Evolutionary conservation across 2,888 invertebrate genomes (phyloP).

Genomic region (Thereva nobilitata): DNA sequence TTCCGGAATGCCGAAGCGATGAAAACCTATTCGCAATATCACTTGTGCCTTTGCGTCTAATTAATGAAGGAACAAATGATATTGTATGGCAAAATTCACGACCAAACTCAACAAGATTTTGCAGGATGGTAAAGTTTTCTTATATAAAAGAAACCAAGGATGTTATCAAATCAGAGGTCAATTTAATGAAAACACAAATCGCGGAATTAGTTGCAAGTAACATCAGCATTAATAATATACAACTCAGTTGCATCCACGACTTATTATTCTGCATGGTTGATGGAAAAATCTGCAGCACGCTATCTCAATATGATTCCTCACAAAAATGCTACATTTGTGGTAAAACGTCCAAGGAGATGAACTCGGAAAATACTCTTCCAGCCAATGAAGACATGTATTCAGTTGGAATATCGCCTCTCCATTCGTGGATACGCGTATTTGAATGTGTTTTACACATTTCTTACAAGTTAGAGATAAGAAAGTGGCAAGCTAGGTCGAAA

Average conservation of each 20-base stretch:
- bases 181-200: background rate
- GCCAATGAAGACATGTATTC: too few species aligned
- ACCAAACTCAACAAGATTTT: background rate
- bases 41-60: background rate
- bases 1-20: background rate
- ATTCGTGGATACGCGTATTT: too few species aligned
- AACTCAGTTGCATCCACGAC: background rate
- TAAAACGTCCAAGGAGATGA: too few species aligned
- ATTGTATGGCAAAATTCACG: background rate
- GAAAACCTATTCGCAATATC: conserved; percentile 1
- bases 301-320: too few species aligned
- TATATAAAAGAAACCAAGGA: background rate
- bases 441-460: too few species aligned
- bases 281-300: background rate
- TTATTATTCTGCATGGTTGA: background rate
- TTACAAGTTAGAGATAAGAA: too few species aligned
- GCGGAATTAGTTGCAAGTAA: background rate
- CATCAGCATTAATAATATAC: background rate
- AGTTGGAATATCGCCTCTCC: too few species aligned
- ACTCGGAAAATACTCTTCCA: too few species aligned
- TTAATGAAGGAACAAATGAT: background rate
- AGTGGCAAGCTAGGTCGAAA: background rate
- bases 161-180: background rate
- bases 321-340: too few species aligned
- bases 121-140: background rate